phyloP scores from a whole-genome alignment of 2,113 vertebrate species.

The Megaceryle maxima region DNA sequence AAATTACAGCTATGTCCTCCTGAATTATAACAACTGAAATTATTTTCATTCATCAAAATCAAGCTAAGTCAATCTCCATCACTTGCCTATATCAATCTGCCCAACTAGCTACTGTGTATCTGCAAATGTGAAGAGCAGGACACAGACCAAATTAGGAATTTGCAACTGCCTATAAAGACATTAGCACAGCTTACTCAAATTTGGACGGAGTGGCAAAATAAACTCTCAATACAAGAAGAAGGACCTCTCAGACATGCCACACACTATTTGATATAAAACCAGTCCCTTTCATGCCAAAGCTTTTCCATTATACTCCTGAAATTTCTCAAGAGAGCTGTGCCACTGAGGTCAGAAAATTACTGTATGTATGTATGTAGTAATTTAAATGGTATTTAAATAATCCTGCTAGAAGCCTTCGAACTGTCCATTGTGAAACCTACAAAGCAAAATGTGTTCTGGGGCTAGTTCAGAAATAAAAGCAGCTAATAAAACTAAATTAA shows the following conservation, averaged over 20 bases:
- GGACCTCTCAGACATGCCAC: background rate
- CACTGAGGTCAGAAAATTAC: background rate
- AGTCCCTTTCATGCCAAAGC: background rate
- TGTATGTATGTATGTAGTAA: background rate
- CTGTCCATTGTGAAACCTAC: fast-evolving
- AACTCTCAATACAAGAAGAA: background rate
- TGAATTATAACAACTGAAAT: background rate
- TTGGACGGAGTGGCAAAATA: background rate
- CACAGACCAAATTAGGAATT: background rate
- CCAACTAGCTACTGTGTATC: background rate
- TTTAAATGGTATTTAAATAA: background rate
- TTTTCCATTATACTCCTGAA: background rate
- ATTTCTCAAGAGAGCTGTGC: background rate
- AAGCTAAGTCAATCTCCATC: background rate
- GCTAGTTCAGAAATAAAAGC: background rate
- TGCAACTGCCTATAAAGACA: background rate
- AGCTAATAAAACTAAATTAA: background rate
- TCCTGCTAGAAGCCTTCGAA: background rate
- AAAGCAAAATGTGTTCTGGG: background rate
- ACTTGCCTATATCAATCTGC: background rate
- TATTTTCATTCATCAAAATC: background rate
- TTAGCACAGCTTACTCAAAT: background rate
- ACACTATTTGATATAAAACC: background rate
- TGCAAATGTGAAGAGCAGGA: background rate
- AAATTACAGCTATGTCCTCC: background rate